Base-by-base conservation (phyloP, 2,113 vertebrate genomes). In the Callospermophilus lateralis region DNA sequence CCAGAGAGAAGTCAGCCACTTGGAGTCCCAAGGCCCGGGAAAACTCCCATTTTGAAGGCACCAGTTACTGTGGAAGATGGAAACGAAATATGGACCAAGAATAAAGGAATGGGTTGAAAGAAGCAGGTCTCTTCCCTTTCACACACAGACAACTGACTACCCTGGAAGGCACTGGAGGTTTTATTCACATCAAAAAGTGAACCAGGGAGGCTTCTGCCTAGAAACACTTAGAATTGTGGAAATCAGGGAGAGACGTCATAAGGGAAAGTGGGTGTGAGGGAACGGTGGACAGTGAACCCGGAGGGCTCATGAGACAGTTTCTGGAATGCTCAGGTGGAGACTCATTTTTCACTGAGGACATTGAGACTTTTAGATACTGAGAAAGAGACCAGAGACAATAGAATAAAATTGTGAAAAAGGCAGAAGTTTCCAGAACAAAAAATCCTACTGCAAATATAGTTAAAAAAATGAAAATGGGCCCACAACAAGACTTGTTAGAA, bases 391-490 rank as follows among this genome's bases (percentile, higher is more conserved):
- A 81, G 39, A 85, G 30, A 73, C 79, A 55, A 84, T 2, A 26
- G 61, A 85, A 85, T 55, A 84, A 86, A 45, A n/a, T 92, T 89
- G 11, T 93, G 74, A 61, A 61, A 55, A 84, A 96, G 37, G 76
- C 53, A 37, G 37, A 32, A 45, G 34, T 84, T 84, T 93, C 30
- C 48, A 48, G n/a, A 17, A 45, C 24, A 72, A 85, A 76, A 84
- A 85, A 32, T 4, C 12, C 8, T 58, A 89, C 15, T 30, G 58
- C 84, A 93, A 34, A 4, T 73, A n/a, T 48, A 19, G 73, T 39
- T 79, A 86, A 90, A 90, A 39, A 72, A 86, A 74, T 67, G 48
- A 83, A 94, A 92, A 94, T 80, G 89, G 58, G 20, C 34, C 26
- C 45, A 42, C 28, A 61, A 45, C 70, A 84, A 94, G 58, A 88